Base-by-base conservation (phyloP, 1,140 invertebrate species). In the Zaprionus lachaisei region DNA sequence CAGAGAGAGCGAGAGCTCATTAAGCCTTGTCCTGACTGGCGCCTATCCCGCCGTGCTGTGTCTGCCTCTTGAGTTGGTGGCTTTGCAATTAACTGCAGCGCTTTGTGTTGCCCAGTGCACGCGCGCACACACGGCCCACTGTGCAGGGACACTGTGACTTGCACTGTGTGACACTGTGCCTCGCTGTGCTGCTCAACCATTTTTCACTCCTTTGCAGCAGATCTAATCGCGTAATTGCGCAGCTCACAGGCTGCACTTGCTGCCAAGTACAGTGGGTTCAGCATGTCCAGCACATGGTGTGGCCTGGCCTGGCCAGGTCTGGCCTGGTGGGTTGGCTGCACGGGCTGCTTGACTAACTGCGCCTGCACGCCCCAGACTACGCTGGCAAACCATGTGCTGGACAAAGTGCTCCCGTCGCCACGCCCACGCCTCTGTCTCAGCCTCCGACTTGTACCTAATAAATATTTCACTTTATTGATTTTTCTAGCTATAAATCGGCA, bases 31-130 rank as follows among this genome's bases (percentile, higher is more conserved):
- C 12, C 54, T 38, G 37, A 37, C 81, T 89, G 85, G 85, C 85
- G 85, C 85, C 85, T 90, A 82, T 89, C 85, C 85, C 79, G 85
- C 72, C 31, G 85, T 54, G 85, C 47, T 12, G 11, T 56, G 72
- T 81, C 79, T 75, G 34, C 38, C 85, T 76, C 77, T 71, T 7
- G 68, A 73, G 84, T 77, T 89, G 86, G 85, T 89, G 85, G 85
- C 86, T 89, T 89, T 89, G 84, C 85, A 89, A 89, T 89, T 89
- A 89, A 89, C 85, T 89, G 85, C 79, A 80, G 80, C 75, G 84
- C 83, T 68, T 85, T 77, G 79, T 81, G 15, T 31, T 15, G 24
- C 14, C 55, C 15, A 47, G 69, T 61, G 71, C 65, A 65, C 68
- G 80, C 73, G 70, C 77, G 65, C 63, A 17, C 6, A 15, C 41